Percentiles rank a stretch among this genome's conserved stretches.
These are phyloP conservation scores for Xiphophorus hellerii DNA, from an alignment of 2,113 vertebrate genomes.

Conservation along the genomic window DNA sequence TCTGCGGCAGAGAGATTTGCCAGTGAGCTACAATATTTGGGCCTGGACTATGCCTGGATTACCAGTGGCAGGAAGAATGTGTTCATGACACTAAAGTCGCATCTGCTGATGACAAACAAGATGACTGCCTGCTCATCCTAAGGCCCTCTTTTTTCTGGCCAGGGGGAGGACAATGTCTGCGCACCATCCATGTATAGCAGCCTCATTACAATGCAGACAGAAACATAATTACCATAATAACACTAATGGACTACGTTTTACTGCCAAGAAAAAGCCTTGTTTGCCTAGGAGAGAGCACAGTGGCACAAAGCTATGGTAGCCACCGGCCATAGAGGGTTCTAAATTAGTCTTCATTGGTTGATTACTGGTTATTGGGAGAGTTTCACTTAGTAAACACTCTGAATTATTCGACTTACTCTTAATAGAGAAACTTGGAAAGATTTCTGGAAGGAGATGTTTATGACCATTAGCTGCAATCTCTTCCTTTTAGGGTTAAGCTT, in stretches of 20 bases:
- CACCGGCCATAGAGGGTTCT: conserved; percentile 34
- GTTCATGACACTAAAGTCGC: conserved; percentile 32
- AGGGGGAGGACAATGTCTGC: conserved; percentile 37
- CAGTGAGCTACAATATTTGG: conserved; percentile 34
- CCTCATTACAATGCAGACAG: conserved; percentile 50
- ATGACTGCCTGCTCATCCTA: conserved; percentile 38
- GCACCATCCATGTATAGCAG: conserved; percentile 51
- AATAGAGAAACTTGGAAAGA: conserved; percentile 32
- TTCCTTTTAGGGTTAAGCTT: conserved; percentile 42
- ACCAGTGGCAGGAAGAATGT: conserved; percentile 27
- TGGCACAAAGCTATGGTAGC: conserved; percentile 43
- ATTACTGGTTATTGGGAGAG: conserved; percentile 47
- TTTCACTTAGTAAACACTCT: conserved; percentile 16
- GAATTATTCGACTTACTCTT: conserved; percentile 15
- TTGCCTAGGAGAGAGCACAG: conserved; percentile 44
- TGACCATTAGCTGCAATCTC: conserved; percentile 56
- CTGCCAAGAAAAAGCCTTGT: conserved; percentile 55
- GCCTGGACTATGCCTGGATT: conserved; percentile 28
- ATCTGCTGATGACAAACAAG: conserved; percentile 45
- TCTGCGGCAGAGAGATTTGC: conserved; percentile 22
- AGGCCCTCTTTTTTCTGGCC: conserved; percentile 29
- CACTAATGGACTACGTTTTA: conserved; percentile 64
- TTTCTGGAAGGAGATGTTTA: conserved; percentile 31
- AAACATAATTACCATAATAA: conserved; percentile 72
- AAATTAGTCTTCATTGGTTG: conserved; percentile 30